These are phyloP conservation scores for Lumbricus terrestris DNA, from an alignment of 2,888 invertebrate genomes.

Conservation along the genomic window DNA sequence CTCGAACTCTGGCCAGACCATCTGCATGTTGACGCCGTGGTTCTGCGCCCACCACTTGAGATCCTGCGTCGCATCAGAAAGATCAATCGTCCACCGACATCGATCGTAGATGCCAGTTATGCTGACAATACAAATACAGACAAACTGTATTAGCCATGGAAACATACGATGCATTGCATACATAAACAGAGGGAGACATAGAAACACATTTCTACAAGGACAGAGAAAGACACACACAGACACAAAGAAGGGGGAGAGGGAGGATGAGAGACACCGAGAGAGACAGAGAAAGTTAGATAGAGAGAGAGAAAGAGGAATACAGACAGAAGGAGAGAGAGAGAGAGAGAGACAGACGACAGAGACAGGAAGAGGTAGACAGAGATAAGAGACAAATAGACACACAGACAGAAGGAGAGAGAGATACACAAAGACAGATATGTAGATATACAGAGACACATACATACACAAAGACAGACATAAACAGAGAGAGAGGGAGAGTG, in stretches of 20 bases:
- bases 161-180: too few relatives aligned
- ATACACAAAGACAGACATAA: not conserved
- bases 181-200: too few relatives aligned
- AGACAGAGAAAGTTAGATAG: constrained; percentile 53
- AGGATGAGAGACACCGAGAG: not conserved
- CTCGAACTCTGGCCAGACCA: constrained; percentile 99
- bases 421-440: too few relatives aligned
- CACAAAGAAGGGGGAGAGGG: not conserved
- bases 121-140: constrained; percentile 67
- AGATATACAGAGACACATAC: too few relatives aligned
- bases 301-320: too few relatives aligned
- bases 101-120: constrained; percentile 96
- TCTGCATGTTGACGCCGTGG: constrained; percentile 96
- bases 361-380: constrained; percentile 52
- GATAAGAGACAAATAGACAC: constrained; percentile 52
- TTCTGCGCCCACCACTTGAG: constrained; percentile 98
- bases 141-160: not conserved
- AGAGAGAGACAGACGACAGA: not conserved
- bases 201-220: too few relatives aligned
- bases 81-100: constrained; percentile 88
- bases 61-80: constrained; percentile 92
- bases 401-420: too few relatives aligned
- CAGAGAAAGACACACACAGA: too few relatives aligned
- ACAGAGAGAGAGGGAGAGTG: not conserved
- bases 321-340: too few relatives aligned